Conservation (phyloP, 1,140 invertebrate species). For the Meloidogyne floridensis region DNA sequence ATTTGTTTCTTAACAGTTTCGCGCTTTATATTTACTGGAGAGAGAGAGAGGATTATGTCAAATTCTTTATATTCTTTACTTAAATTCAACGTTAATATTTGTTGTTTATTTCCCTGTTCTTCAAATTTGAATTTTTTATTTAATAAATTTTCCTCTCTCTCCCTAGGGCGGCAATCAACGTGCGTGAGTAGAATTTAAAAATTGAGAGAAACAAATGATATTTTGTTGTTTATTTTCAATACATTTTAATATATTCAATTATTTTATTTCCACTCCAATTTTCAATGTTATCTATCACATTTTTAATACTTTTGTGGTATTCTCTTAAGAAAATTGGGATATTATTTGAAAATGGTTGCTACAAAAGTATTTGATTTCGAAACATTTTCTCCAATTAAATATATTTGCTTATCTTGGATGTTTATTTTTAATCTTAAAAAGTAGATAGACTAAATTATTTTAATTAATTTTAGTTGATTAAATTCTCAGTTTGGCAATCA, state of each 20-base stretch:
- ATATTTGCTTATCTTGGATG: not conserved
- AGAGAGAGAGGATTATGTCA: not conserved
- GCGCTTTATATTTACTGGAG: not conserved
- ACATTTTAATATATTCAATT: not conserved
- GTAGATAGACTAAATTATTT: not conserved
- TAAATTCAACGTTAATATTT: not conserved
- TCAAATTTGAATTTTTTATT: not conserved
- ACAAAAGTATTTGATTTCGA: not conserved
- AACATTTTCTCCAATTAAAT: not conserved
- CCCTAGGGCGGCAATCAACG: not conserved
- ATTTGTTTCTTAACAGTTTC: no score
- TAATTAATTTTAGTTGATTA: not conserved
- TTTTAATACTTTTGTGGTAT: not conserved
- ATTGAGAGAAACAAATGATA: not conserved
- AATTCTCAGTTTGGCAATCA: constrained; percentile 6
- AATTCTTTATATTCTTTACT: not conserved
- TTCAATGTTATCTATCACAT: not conserved
- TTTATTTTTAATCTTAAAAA: not conserved
- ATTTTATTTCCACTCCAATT: not conserved
- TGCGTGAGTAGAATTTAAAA: not conserved
- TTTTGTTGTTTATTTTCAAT: not conserved
- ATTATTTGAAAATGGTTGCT: no score
- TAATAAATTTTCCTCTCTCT: constrained; percentile 2
- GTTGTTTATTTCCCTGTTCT: not conserved
- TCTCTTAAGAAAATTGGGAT: no score